phyloP scores from a whole-genome alignment of 1,140 invertebrate species.

The Leptonema lineaticorne region DNA sequence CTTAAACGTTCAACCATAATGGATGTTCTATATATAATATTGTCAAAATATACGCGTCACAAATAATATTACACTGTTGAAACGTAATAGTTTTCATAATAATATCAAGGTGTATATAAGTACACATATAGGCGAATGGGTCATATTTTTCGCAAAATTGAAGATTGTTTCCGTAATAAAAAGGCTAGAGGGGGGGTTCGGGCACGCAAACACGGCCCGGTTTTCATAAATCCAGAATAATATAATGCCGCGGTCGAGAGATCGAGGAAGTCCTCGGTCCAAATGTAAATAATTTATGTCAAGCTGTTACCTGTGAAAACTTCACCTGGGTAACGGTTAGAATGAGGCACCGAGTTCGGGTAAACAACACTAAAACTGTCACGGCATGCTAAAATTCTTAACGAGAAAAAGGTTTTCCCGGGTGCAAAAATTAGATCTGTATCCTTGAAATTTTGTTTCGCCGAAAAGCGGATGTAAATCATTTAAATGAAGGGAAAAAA shows the following conservation, averaged over 20 bases:
- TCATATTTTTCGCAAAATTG: no score
- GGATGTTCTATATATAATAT: no score
- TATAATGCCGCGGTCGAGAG: neutral
- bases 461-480: constrained; percentile 33
- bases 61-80: no score
- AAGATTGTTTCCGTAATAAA: no score
- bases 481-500: constrained; percentile 20
- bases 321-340: constrained; percentile 5
- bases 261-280: neutral
- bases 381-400: constrained; percentile 33
- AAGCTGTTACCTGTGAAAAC: constrained; percentile 40
- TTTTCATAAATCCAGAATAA: neutral
- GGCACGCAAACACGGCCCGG: neutral
- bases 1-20: no score
- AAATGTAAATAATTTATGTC: constrained; percentile 40
- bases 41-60: no score
- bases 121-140: no score
- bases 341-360: constrained; percentile 27
- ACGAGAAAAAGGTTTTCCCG: constrained; percentile 31
- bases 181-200: neutral
- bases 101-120: no score
- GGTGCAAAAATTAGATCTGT: constrained; percentile 35
- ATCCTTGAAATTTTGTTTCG: constrained; percentile 33
- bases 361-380: constrained; percentile 38
- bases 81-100: no score